Conservation (phyloP, 2,113 vertebrate species). For the Pterophyllum scalare region DNA sequence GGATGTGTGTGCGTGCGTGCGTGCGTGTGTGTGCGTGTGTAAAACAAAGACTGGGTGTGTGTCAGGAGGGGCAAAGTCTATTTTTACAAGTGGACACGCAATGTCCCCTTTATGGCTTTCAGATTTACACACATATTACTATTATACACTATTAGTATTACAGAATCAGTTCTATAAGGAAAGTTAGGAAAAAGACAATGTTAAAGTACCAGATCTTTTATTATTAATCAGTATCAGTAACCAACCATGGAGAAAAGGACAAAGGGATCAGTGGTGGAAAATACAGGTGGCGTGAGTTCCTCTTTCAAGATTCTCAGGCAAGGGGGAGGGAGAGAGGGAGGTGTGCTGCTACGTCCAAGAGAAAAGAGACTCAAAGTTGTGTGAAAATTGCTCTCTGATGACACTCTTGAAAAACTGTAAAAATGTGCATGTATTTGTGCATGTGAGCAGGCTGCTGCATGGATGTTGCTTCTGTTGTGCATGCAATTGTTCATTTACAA, state of each 20-base stretch:
- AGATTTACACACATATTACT: not conserved
- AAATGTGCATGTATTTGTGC: accelerated
- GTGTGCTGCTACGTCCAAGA: too few species aligned
- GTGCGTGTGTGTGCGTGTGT: not conserved
- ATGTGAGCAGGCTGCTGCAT: not conserved
- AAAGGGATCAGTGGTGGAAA: slow-evolving; percentile 28
- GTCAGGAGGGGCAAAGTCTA: slow-evolving; percentile 24
- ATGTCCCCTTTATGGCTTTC: not conserved
- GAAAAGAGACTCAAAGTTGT: too few species aligned
- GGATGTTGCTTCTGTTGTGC: not conserved
- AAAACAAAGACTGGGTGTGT: not conserved
- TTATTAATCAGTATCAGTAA: slow-evolving; percentile 1
- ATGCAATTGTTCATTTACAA: not conserved
- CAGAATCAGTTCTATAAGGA: not conserved
- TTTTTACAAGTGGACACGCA: slow-evolving; percentile 10
- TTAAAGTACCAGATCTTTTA: not conserved
- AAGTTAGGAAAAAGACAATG: not conserved
- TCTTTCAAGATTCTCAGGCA: slow-evolving; percentile 11
- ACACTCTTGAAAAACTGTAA: not conserved
- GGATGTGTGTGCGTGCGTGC: not conserved
- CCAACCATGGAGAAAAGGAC: slow-evolving; percentile 20
- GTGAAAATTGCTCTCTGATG: too few species aligned
- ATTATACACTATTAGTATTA: not conserved
- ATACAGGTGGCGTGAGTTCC: slow-evolving; percentile 11
- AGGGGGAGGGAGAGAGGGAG: not conserved